A percentile compares a stretch with the other conserved stretches of the same genome.
Conservation (phyloP, 2,888 invertebrate species). For the Boloria selene region DNA sequence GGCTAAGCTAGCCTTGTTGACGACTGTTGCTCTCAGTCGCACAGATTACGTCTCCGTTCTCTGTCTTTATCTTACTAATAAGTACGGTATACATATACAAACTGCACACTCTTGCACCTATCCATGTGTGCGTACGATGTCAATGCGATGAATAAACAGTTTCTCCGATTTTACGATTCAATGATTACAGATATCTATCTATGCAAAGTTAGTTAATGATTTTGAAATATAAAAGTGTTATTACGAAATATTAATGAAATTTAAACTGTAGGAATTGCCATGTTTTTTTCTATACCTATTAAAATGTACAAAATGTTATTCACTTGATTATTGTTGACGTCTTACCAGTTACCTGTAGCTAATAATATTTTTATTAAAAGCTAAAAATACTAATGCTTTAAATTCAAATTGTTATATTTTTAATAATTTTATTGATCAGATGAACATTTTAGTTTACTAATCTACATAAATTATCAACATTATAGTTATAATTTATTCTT, state of each 20-base stretch:
- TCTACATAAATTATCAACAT: too few relatives aligned
- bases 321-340: too few relatives aligned
- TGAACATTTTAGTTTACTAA: too few relatives aligned
- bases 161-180: conserved; percentile 80
- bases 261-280: background rate
- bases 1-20: conserved; percentile 78
- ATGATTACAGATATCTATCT: conserved; percentile 76
- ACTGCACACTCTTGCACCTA: conserved; percentile 48
- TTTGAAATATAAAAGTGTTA: conserved; percentile 59
- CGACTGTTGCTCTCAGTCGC: conserved; percentile 64
- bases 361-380: too few relatives aligned
- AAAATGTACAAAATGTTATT: background rate
- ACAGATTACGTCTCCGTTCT: conserved; percentile 52
- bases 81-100: conserved; percentile 57
- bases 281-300: background rate
- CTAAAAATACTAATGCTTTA: too few relatives aligned
- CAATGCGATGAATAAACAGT: conserved; percentile 80
- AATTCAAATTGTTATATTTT: too few relatives aligned
- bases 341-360: too few relatives aligned
- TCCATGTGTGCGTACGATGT: conserved; percentile 55
- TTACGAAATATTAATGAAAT: conserved; percentile 42
- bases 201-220: conserved; percentile 74
- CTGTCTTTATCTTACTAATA: conserved; percentile 75
- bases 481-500: too few relatives aligned
- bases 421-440: too few relatives aligned